Base-by-base conservation (phyloP, 2,113 vertebrate genomes). In the Cephalopterus ornatus region DNA sequence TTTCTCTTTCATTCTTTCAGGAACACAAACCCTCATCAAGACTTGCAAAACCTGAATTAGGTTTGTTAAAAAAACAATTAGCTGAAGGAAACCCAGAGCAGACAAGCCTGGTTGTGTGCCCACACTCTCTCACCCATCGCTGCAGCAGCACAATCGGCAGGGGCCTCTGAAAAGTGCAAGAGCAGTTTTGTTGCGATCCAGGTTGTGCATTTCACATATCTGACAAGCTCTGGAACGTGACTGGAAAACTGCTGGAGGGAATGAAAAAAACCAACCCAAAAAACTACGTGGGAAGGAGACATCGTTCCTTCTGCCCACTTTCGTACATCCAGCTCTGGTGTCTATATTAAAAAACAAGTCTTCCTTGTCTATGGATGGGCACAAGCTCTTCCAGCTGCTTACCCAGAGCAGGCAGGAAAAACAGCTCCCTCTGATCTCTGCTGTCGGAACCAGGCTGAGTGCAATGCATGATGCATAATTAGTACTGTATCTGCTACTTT, bases 1-100 rank as follows among this genome's bases (percentile, higher is more conserved):
- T 93, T 96, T 91, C 77, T 87, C 82, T 95, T 94, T 95, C 95
- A 94, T 91, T 95, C 93, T 96, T 96, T 96, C 89, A 68, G 70
- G 67, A 73, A 94, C 44, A 76, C 93, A 90, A 94, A 77, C 50
- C 85, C 88, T 68, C 82, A 47, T 82, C 32, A 66, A 88, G 92
- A 88, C 94, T 80, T 95, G 30, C 84, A 95, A 84, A 95, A 90
- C 72, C 66, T 82, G 92, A 95, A 93, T 95, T 88, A 75, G 77
- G 81, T 94, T 96, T 92, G 52, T 88, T 93, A 79, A 85, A 52
- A 52, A 92, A 84, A 86, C 88, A 96, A 93, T 50, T 52, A 95
- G 22, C 30, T 79, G 53, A 88, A 95, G 71, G 50, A 92, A 96
- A 75, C 55, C 37, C 5, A 0, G 20, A 67, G 70, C 46, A 86